Conservation (phyloP, 2,888 invertebrate genomes). For the Phalera bucephala region DNA sequence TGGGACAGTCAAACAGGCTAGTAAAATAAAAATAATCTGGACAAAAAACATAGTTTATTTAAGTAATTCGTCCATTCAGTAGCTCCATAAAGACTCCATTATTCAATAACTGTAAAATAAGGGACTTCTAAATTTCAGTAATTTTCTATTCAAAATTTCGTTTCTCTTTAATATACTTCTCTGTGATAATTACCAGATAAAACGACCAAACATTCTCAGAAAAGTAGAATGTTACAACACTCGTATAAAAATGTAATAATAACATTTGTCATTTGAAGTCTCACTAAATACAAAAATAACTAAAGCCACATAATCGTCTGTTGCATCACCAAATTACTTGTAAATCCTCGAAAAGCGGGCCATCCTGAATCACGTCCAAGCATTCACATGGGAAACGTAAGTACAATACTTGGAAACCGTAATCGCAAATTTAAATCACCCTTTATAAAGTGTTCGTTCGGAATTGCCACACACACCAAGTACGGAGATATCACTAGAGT, state of each 20-base stretch:
- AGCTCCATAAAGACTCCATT: no score
- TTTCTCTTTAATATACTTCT: slow-evolving; percentile 13
- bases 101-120: no score
- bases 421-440: slow-evolving; percentile 37
- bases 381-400: slow-evolving; percentile 30
- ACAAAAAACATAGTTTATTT: no score
- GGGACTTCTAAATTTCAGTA: no score
- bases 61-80: no score
- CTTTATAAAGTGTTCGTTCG: slow-evolving; percentile 22
- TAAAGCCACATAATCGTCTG: slow-evolving; percentile 21
- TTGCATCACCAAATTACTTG: slow-evolving; percentile 33
- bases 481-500: slow-evolving; percentile 12
- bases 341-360: slow-evolving; percentile 36
- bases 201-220: slow-evolving; percentile 7
- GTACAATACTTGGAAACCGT: slow-evolving; percentile 38
- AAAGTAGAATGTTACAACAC: slow-evolving; percentile 10
- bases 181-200: no score
- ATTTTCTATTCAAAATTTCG: no score
- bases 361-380: slow-evolving; percentile 47
- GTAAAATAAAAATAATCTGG: no score
- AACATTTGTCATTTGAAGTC: slow-evolving; percentile 2
- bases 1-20: no score
- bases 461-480: slow-evolving; percentile 9
- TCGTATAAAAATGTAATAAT: slow-evolving; percentile 1
- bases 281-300: slow-evolving; percentile 20